Base-by-base conservation (phyloP, 2,888 invertebrate genomes). In the Dione vanillae region DNA sequence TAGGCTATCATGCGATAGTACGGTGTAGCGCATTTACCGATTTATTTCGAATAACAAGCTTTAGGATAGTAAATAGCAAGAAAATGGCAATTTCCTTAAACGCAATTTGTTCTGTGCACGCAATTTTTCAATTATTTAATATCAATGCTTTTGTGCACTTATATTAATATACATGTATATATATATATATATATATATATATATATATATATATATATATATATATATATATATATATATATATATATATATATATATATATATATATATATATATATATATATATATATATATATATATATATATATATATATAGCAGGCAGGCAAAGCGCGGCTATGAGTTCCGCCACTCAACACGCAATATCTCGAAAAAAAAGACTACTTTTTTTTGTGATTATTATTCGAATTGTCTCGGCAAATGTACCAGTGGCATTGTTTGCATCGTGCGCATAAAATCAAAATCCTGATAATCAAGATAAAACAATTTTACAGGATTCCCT, bases 141-240 rank as follows among this genome's bases (percentile, higher is more conserved):
- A 91, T 89, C 91, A 92, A 92, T 92, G 91, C 89, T 89, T 87
- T 90, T 89, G 88, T 85, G 89, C n/a, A n/a, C n/a, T n/a, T n/a
- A n/a, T n/a, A n/a, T n/a, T n/a, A n/a, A n/a, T n/a, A n/a, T n/a
- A n/a, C n/a, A n/a, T n/a, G n/a, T n/a, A n/a, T n/a, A n/a, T n/a
- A n/a, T n/a, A n/a, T n/a, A n/a, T n/a, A n/a, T n/a, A n/a, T n/a
- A n/a, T n/a, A n/a, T n/a, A n/a, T n/a, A n/a, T n/a, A n/a, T n/a
- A n/a, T n/a, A n/a, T n/a, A n/a, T n/a, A n/a, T n/a, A n/a, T n/a
- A n/a, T n/a, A n/a, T n/a, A n/a, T n/a, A n/a, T n/a, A n/a, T n/a
- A n/a, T n/a, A n/a, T n/a, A n/a, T n/a, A n/a, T n/a, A n/a, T n/a
- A n/a, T n/a, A n/a, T n/a, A n/a, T n/a, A n/a, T n/a, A n/a, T n/a